Percentiles rank a stretch among this genome's conserved stretches.
Conservation (phyloP, 2,113 vertebrate species). For the human region DNA sequence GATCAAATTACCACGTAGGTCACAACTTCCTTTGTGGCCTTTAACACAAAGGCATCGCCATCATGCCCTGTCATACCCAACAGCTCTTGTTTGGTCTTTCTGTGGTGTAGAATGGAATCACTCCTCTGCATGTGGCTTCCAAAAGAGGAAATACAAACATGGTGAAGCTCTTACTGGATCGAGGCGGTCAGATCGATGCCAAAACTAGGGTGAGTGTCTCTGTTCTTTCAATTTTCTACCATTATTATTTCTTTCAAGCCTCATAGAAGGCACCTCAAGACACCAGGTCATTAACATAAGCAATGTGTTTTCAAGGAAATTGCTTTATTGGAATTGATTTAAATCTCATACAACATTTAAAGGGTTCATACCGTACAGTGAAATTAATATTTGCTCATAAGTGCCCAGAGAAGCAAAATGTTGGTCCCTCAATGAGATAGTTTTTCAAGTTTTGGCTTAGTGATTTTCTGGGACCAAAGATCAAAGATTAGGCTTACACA, state of each 20-base stretch:
- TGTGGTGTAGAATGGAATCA: conserved; percentile 94
- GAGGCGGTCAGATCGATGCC: conserved; percentile 97
- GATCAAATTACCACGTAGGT: background rate
- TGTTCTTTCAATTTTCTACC: conserved; percentile 65
- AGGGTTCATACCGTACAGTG: background rate
- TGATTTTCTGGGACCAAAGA: conserved; percentile 5
- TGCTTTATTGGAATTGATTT: conserved; percentile 6
- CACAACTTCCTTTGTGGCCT: conserved; percentile 42
- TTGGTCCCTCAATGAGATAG: too few relatives aligned
- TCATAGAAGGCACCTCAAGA: background rate
- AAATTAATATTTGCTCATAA: background rate
- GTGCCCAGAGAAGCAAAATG: background rate
- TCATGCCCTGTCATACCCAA: conserved; percentile 58
- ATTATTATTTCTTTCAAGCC: conserved; percentile 40
- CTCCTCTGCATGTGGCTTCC: conserved; percentile 97
- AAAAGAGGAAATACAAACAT: conserved; percentile 99
- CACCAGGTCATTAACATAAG: background rate
- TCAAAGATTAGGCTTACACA: background rate
- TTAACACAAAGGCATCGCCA: background rate
- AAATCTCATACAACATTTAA: background rate
- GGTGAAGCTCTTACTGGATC: conserved; percentile 96
- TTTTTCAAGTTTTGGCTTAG: background rate
- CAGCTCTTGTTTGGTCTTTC: conserved; percentile 81
- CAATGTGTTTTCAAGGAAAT: background rate
- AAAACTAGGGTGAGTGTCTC: conserved; percentile 96